phyloP scores from a whole-genome alignment of 2,113 vertebrate genomes.

The Salvelinus namaycush region DNA sequence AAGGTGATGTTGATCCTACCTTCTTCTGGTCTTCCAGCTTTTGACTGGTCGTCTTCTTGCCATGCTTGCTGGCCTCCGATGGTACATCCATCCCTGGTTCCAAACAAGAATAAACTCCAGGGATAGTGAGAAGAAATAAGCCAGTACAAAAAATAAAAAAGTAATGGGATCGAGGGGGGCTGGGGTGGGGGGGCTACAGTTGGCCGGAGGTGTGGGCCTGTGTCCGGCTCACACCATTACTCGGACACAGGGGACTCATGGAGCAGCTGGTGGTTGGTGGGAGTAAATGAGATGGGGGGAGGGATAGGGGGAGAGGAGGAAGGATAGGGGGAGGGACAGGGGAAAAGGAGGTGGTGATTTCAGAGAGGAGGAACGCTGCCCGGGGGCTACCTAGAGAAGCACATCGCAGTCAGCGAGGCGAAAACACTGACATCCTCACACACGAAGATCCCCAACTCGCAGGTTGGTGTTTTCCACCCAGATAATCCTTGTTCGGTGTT shows the following conservation, averaged over 20 bases:
- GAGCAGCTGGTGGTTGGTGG: conserved; percentile 51
- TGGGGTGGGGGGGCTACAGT: conserved; percentile 65
- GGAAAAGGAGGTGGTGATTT: no score
- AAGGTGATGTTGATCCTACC: conserved; percentile 73
- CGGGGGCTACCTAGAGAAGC: conserved; percentile 66
- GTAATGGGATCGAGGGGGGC: conserved; percentile 28
- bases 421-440: conserved; percentile 13
- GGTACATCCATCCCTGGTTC: conserved; percentile 91
- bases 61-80: conserved; percentile 90
- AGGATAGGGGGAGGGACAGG: no score
- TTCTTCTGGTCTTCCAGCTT: conserved; percentile 99
- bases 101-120: conserved; percentile 76
- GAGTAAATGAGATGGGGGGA: conserved; percentile 16
- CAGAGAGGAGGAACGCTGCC: not conserved
- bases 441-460: conserved; percentile 49
- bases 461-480: conserved; percentile 12
- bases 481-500: no score
- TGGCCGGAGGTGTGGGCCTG: conserved; percentile 61
- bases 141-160: conserved; percentile 11
- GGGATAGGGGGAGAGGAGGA: conserved; percentile 15
- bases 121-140: conserved; percentile 39
- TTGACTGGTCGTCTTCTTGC: conserved; percentile 93
- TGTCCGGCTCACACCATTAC: conserved; percentile 80
- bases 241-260: conserved; percentile 71
- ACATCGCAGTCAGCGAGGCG: conserved; percentile 22